Base-by-base conservation (phyloP, 2,888 invertebrate genomes). In the Xestia c-nigrum region DNA sequence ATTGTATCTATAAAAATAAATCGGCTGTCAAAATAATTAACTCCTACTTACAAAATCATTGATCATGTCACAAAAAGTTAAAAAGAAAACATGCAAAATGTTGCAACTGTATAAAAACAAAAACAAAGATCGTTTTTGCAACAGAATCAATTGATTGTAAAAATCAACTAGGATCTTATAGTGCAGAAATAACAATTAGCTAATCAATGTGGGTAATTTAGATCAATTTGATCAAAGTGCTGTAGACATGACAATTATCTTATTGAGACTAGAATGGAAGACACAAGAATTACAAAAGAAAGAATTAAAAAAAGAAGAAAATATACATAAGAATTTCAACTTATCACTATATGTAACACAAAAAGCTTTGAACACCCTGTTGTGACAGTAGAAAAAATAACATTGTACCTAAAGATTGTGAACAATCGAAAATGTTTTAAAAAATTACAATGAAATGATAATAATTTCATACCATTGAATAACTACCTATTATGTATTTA, bases 21-120 rank as follows among this genome's bases (percentile, higher is more conserved):
- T 74, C 75, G 74, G 81, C 47, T 69, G 31, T 81, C 1, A 72
- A 72, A 71, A 81, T 55, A 79, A 67, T 80, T 43, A 74, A 64
- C 79, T 14, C 43, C 12, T 72, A 87, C 85, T 92, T 90, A 93
- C 90, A 93, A 90, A 72, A 74, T 68, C 61, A 83, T 83, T 88
- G 90, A 92, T 90, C 83, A 84, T 92, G 91, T 93, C 83, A 88
- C 91, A 94, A 94, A 93, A 93, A 93, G 94, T 92, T 92, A 46
- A 73, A 73, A 77, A 65, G 79, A 71, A 59, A 63, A 79, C 90
- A 91, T 92, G 89, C 90, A 91, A 59, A 61, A 77, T 78, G 24
- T 38, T 38, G 1, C 16, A 64, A 65, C 24, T 31, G 19, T 66
- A 38, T n/a, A 43, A 43, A 64, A 43, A 40, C 40, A 63, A 66